These are phyloP conservation scores for Araneus ventricosus DNA, from an alignment of 1,140 invertebrate species.

Conservation along the genomic window DNA sequence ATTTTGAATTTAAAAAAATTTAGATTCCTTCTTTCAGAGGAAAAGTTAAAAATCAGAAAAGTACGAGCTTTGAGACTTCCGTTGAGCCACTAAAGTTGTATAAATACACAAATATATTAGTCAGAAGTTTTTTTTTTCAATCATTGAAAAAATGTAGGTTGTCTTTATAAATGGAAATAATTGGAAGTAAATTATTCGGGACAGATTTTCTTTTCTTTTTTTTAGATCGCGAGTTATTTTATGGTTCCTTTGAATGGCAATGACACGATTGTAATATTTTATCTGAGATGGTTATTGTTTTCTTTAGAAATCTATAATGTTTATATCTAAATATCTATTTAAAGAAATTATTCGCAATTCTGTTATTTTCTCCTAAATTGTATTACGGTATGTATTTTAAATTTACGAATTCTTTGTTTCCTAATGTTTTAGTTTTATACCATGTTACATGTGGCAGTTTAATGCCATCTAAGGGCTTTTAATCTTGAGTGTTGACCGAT, in stretches of 20 bases:
- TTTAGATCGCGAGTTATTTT: not conserved
- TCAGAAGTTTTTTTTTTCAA: too few species aligned
- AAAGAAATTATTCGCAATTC: not conserved
- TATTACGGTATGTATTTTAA: conserved; percentile 15
- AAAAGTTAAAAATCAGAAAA: too few species aligned
- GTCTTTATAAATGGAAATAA: too few species aligned
- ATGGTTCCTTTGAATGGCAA: not conserved
- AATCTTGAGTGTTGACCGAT: conserved; percentile 47
- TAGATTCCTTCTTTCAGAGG: too few species aligned
- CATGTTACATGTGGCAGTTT: conserved; percentile 49
- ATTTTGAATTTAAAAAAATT: too few species aligned
- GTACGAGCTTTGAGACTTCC: too few species aligned
- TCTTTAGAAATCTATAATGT: conserved; percentile 63
- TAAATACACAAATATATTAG: too few species aligned
- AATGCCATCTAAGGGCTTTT: conserved; percentile 42
- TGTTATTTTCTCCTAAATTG: conserved; percentile 29
- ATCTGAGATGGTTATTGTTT: conserved; percentile 67
- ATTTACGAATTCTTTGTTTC: not conserved
- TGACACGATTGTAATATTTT: conserved; percentile 3
- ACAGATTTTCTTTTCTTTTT: not conserved
- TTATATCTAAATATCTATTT: conserved; percentile 51
- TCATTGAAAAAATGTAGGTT: too few species aligned
- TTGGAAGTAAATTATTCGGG: not conserved
- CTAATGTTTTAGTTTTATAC: not conserved
- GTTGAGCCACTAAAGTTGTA: too few species aligned